phyloP scores from a whole-genome alignment of 2,797 vertebrate genomes.

The Balearica regulorum region DNA sequence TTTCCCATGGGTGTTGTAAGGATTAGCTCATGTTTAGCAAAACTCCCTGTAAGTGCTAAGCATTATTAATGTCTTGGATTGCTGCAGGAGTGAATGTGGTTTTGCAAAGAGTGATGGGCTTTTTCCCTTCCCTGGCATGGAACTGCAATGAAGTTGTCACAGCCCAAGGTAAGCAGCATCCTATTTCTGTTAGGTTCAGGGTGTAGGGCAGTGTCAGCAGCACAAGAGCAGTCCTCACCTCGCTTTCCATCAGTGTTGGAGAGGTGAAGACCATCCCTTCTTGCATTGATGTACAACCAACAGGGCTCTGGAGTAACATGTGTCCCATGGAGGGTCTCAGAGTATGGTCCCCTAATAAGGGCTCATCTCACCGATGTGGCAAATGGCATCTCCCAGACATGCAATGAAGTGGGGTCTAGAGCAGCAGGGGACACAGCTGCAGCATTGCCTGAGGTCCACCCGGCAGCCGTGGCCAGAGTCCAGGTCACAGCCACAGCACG shows the following conservation, averaged over 20 bases:
- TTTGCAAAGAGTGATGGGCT: constrained; percentile 13
- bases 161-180: background rate
- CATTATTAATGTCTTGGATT: constrained; percentile 9
- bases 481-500: fast-evolving
- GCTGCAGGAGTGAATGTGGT: background rate
- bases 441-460: background rate
- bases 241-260: background rate
- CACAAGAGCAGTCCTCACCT: background rate
- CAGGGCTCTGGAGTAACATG: background rate
- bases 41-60: constrained; percentile 15
- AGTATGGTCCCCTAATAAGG: background rate
- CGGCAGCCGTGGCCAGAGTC: background rate
- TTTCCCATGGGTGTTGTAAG: constrained; percentile 38
- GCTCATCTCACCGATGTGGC: background rate
- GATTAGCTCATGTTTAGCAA: constrained; percentile 59
- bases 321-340: fast-evolving
- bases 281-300: background rate
- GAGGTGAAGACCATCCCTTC: background rate
- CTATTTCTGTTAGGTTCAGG: background rate
- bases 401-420: fast-evolving
- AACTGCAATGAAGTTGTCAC: background rate
- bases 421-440: background rate
- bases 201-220: background rate
- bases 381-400: background rate
- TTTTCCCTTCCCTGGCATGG: constrained; percentile 9